Percentiles rank a stretch among this genome's conserved stretches.
phyloP scores from a whole-genome alignment of 2,113 vertebrate genomes.

The Cercocebus atys region DNA sequence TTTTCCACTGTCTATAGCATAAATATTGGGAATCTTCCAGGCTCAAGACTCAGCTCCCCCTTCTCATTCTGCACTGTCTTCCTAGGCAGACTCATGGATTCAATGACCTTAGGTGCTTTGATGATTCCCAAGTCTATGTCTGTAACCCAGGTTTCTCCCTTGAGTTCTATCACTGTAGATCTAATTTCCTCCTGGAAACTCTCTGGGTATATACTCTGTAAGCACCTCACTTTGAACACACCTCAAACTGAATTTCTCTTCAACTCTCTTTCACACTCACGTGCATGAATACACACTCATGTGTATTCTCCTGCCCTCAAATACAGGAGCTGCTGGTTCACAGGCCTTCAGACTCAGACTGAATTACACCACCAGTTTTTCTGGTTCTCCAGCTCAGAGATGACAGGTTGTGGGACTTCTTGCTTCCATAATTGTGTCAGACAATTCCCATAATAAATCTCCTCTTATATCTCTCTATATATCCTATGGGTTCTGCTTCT shows the following conservation, averaged over 20 bases:
- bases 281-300: neutral
- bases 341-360: neutral
- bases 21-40: neutral
- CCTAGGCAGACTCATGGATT: neutral
- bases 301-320: neutral
- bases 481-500: neutral
- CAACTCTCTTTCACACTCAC: neutral
- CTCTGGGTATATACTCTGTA: neutral
- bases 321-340: neutral
- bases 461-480: neutral
- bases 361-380: neutral
- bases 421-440: neutral
- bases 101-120: neutral
- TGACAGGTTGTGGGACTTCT: neutral
- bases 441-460: neutral
- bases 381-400: neutral
- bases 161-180: neutral
- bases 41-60: neutral
- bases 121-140: neutral
- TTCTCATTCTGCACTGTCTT: neutral
- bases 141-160: neutral
- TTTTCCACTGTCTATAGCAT: neutral
- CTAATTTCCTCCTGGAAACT: neutral
- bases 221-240: neutral
- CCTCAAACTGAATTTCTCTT: neutral